Conservation (phyloP, 1,140 invertebrate genomes). For the Drosophila truncata region DNA sequence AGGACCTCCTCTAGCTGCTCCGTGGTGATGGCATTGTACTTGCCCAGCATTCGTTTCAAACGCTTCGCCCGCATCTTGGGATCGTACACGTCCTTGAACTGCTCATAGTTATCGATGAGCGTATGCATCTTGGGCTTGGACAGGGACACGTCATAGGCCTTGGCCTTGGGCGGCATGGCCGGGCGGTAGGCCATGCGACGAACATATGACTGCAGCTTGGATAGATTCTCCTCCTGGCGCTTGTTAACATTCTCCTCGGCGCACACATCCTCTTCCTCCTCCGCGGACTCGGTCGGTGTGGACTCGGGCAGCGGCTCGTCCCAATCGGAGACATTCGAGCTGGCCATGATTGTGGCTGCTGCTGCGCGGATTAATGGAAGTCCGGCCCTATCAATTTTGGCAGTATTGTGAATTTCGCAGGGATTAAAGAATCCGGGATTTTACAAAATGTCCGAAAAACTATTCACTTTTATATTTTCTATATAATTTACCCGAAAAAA, state of each 20-base stretch:
- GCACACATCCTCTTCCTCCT: constrained; percentile 62
- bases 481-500: neutral
- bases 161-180: constrained; percentile 58
- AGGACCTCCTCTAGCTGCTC: constrained; percentile 77
- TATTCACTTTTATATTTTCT: constrained; percentile 1
- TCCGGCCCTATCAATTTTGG: constrained; percentile 22
- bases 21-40: constrained; percentile 70
- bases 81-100: constrained; percentile 63
- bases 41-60: constrained; percentile 65
- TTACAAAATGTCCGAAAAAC: neutral
- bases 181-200: constrained; percentile 75
- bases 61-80: constrained; percentile 69
- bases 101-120: constrained; percentile 55
- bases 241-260: constrained; percentile 56
- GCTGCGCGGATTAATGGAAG: neutral
- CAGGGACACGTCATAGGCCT: constrained; percentile 56
- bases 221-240: constrained; percentile 59
- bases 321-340: constrained; percentile 72
- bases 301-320: constrained; percentile 73
- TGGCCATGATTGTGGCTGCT: constrained; percentile 45
- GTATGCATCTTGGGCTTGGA: constrained; percentile 51
- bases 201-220: constrained; percentile 70
- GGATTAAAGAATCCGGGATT: neutral
- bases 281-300: constrained; percentile 41
- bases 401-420: constrained; percentile 34